Conservation (phyloP, 2,797 vertebrate species). For the Cossypha polioptera region DNA sequence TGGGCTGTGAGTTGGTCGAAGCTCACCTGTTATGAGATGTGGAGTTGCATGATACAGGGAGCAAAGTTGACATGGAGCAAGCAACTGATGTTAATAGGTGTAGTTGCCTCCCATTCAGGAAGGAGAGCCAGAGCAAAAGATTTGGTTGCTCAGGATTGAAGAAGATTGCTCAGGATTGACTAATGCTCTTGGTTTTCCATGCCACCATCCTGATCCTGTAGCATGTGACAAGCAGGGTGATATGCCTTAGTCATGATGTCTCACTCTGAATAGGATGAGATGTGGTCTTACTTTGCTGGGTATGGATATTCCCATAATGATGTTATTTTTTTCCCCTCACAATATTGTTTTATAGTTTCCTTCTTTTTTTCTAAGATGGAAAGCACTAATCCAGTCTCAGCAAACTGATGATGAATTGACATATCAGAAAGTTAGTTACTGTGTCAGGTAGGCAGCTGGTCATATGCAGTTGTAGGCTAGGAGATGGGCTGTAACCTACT, state of each 20-base stretch:
- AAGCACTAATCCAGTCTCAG: background rate
- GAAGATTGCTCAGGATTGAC: background rate
- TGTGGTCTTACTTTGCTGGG: background rate
- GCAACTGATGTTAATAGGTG: background rate
- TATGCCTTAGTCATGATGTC: background rate
- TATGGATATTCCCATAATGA: background rate
- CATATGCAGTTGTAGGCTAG: background rate
- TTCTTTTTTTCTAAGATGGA: background rate
- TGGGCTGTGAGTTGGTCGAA: background rate
- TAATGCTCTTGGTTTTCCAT: background rate
- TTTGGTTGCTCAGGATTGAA: background rate
- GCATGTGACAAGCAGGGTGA: background rate
- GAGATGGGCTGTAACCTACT: background rate
- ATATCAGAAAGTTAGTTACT: background rate
- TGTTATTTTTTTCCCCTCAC: background rate
- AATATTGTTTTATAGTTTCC: background rate
- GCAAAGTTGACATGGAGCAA: rapidly evolving
- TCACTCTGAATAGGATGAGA: background rate
- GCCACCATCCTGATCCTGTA: background rate
- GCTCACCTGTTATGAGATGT: rapidly evolving
- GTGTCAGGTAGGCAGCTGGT: background rate
- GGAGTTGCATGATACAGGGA: background rate
- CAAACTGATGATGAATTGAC: background rate
- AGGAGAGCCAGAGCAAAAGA: background rate
- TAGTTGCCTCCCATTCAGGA: background rate